A percentile compares a stretch with the other conserved stretches of the same genome.
Evolutionary conservation across 2,113 vertebrate species (phyloP).

Genomic region (Orthonyx spaldingii): DNA sequence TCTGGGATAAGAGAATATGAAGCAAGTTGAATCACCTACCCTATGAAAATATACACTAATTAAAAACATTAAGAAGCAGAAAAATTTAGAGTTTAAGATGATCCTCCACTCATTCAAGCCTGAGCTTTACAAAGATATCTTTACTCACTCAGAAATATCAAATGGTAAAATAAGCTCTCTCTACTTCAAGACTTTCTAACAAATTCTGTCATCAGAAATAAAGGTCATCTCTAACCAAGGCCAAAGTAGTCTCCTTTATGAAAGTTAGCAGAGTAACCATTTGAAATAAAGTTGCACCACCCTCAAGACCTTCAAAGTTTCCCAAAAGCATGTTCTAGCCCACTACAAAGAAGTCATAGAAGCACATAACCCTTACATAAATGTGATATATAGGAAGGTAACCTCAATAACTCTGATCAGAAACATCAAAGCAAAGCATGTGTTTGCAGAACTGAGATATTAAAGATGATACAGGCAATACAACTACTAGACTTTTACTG

Average conservation of each 20-base stretch:
- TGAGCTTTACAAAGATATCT: background rate
- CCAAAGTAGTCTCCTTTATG: background rate
- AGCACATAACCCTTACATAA: rapidly evolving
- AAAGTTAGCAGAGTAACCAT: background rate
- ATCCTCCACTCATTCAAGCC: background rate
- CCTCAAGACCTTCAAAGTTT: background rate
- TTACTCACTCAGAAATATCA: background rate
- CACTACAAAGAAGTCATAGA: background rate
- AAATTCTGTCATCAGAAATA: background rate
- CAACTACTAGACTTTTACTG: background rate
- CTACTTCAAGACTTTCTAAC: background rate
- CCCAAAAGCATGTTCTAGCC: background rate
- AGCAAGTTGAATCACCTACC: background rate
- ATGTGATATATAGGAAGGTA: background rate
- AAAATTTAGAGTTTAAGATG: background rate
- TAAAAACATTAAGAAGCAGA: background rate
- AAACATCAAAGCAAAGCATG: background rate
- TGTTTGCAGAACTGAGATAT: background rate
- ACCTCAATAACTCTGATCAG: background rate
- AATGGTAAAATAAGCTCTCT: background rate
- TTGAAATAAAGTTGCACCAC: background rate
- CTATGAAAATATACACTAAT: background rate
- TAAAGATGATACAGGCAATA: background rate
- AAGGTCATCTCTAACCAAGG: background rate
- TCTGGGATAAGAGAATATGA: background rate